Conservation (phyloP, 30 jellyfish, hydroid and myxozoan genomes). For the Mastigias papua region DNA sequence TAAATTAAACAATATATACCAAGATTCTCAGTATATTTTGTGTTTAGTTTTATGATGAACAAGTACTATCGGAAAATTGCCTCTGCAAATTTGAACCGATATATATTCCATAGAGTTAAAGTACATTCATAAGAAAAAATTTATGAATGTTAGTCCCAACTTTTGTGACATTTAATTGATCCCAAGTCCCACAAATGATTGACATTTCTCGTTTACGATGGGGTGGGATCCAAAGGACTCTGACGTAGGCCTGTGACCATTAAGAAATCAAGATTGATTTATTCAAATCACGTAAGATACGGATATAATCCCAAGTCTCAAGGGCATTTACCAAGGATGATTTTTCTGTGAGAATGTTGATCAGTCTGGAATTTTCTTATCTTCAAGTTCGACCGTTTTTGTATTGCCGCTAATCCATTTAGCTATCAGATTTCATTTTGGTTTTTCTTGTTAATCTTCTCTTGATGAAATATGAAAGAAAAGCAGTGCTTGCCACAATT, state of each 20-base stretch:
- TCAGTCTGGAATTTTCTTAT: background rate
- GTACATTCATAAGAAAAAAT: too few species aligned
- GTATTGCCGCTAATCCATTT: conserved; percentile 4
- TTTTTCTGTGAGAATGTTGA: conserved; percentile 20
- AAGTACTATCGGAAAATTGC: too few species aligned
- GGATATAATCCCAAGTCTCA: background rate
- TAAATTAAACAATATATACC: too few species aligned
- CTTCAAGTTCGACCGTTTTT: conserved; percentile 1
- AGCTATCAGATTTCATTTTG: conserved; percentile 20
- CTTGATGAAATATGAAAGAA: background rate
- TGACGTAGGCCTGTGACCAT: background rate
- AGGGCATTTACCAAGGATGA: background rate
- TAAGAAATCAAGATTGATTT: background rate
- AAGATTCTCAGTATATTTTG: too few species aligned
- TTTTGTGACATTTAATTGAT: too few species aligned
- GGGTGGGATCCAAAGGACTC: too few species aligned
- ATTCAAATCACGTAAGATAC: background rate
- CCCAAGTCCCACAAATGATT: too few species aligned
- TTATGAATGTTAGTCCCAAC: too few species aligned
- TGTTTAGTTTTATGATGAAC: too few species aligned
- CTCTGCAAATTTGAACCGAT: too few species aligned
- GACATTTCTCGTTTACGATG: too few species aligned
- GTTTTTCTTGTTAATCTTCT: conserved; percentile 15
- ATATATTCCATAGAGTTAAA: too few species aligned
- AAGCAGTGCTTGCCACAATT: background rate